A percentile compares a stretch with the other conserved stretches of the same genome.
These are phyloP conservation scores for Marronus borbonicus DNA, from an alignment of 2,888 invertebrate species.

Conservation along the genomic window DNA sequence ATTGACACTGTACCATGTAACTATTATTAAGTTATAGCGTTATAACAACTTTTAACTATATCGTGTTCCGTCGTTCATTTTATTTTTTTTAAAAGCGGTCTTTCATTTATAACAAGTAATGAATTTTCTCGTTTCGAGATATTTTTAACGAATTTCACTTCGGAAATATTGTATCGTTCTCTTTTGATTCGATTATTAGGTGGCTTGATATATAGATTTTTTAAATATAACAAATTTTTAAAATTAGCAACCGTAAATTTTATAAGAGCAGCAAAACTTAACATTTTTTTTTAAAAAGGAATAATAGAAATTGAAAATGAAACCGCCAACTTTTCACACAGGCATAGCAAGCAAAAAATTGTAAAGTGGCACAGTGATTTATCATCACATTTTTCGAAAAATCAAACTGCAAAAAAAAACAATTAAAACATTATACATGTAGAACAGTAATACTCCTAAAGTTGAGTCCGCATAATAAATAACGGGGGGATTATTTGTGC, in stretches of 20 bases:
- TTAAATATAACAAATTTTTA: constrained; percentile 34
- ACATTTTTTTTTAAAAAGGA: constrained; percentile 23
- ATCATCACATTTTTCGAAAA: constrained; percentile 12
- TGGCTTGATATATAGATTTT: constrained; percentile 25
- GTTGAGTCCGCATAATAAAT: constrained; percentile 57
- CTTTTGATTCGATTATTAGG: not conserved
- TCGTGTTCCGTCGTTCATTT: constrained; percentile 13
- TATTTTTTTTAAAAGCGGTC: constrained; percentile 51
- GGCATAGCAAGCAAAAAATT: not conserved
- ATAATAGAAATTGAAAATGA: not conserved
- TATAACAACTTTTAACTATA: constrained; percentile 40
- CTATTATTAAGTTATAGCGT: constrained; percentile 33
- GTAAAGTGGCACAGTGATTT: constrained; percentile 47
- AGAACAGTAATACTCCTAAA: constrained; percentile 45
- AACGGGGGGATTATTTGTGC: constrained; percentile 57
- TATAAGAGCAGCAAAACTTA: constrained; percentile 32
- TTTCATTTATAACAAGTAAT: constrained; percentile 56
- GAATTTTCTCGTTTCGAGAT: constrained; percentile 22
- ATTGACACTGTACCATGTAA: constrained; percentile 56
- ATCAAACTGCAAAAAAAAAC: constrained; percentile 23
- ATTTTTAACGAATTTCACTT: constrained; percentile 26
- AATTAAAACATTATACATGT: constrained; percentile 21
- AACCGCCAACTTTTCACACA: not conserved
- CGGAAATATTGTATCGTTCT: not conserved
- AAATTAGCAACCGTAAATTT: constrained; percentile 28